A percentile compares a stretch with the other conserved stretches of the same genome.
phyloP scores from a whole-genome alignment of 2,888 invertebrate species.

The Horisme vitalbata region DNA sequence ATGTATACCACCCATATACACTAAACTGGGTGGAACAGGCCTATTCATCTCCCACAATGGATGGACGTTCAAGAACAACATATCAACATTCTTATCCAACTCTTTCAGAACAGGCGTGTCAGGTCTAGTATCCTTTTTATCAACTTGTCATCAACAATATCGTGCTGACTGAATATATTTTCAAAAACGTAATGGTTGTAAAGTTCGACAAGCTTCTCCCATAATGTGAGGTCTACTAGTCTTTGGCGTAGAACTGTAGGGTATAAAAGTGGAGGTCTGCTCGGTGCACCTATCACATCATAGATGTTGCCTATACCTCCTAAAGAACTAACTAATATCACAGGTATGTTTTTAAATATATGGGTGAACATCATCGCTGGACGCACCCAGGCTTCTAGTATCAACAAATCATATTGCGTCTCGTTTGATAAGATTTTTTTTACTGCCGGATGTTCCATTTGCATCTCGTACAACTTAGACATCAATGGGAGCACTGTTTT shows the following conservation, averaged over 20 bases:
- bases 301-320: constrained; percentile 32
- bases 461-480: constrained; percentile 25
- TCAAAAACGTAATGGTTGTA: constrained; percentile 18
- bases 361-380: constrained; percentile 32
- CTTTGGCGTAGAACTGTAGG: constrained; percentile 34
- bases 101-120: constrained; percentile 34
- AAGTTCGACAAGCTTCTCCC: constrained; percentile 19
- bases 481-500: constrained; percentile 8
- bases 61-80: constrained; percentile 60
- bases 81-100: constrained; percentile 47
- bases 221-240: constrained; percentile 33
- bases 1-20: constrained; percentile 67
- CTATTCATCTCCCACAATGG: constrained; percentile 50
- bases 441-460: constrained; percentile 33
- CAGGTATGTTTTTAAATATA: constrained; percentile 36
- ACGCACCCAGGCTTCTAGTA: constrained; percentile 34
- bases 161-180: not conserved
- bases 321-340: constrained; percentile 44
- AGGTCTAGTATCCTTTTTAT: constrained; percentile 28
- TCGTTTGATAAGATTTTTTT: constrained; percentile 31
- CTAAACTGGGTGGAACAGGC: constrained; percentile 59
- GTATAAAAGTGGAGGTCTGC: constrained; percentile 40
- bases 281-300: constrained; percentile 39
- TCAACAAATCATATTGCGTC: constrained; percentile 34
- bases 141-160: constrained; percentile 17